Conservation (phyloP, 2,888 invertebrate genomes). For the Orthonevra nobilis region DNA sequence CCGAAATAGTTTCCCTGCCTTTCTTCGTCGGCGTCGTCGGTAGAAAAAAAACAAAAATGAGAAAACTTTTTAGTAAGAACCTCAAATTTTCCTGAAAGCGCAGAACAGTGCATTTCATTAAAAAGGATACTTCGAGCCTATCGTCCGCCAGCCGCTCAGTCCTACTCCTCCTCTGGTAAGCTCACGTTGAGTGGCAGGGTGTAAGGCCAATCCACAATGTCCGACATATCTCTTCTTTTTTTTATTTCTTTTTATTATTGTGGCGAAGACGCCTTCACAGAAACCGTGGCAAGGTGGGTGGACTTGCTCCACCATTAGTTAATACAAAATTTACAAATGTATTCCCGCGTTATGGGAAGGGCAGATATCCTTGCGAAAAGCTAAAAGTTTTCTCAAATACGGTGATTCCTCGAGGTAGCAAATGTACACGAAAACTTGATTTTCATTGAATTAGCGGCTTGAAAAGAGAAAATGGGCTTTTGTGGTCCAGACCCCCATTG, state of each 20-base stretch:
- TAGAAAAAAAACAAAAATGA: too few species aligned
- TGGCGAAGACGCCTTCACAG: constrained; percentile 5
- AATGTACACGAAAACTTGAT: constrained; percentile 65
- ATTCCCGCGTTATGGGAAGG: constrained; percentile 55
- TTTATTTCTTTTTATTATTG: constrained; percentile 27
- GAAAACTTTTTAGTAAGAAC: constrained; percentile 45
- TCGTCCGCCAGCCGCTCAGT: background rate
- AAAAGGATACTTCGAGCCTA: constrained; percentile 41
- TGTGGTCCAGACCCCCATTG: constrained; percentile 17
- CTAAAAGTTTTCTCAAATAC: constrained; percentile 36
- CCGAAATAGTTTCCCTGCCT: constrained; percentile 5
- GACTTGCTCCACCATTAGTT: constrained; percentile 33
- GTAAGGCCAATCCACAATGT: constrained; percentile 63
- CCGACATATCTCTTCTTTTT: constrained; percentile 63
- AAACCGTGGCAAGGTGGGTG: background rate
- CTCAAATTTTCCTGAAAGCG: constrained; percentile 68
- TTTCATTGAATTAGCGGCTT: constrained; percentile 68
- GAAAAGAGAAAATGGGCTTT: constrained; percentile 66
- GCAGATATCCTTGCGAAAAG: constrained; percentile 39
- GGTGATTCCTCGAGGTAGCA: constrained; percentile 12
- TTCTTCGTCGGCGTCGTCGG: too few species aligned
- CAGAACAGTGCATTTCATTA: constrained; percentile 50
- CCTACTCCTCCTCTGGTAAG: background rate
- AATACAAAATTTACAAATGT: constrained; percentile 67
- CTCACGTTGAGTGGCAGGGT: constrained; percentile 45